Percentiles rank a stretch among this genome's conserved stretches.
Evolutionary conservation across 2,113 vertebrate species (phyloP).

Genomic region (cat (Felis catus)): F.catus_Fca126_mat1.0 CM031419.1:173932501-173933000

Average conservation of each 20-base stretch:
- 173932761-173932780: neutral
- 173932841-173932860: neutral
- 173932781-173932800: neutral
- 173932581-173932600: neutral
- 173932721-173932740: neutral
- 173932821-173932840: neutral
- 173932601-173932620: neutral
- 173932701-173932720: neutral
- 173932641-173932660: neutral
- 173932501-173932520: neutral
- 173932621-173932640: neutral
- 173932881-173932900: neutral
- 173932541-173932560: neutral
- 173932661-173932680: neutral
- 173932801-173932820: conserved; percentile 26
- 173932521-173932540: neutral
- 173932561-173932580: neutral
- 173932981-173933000: neutral
- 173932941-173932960: neutral
- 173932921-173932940: neutral
- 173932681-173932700: neutral
- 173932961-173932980: neutral
- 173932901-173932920: neutral
- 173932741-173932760: neutral
- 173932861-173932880: neutral